phyloP scores from a whole-genome alignment of 2,113 vertebrate genomes.

The Balaenoptera acutorostrata region DNA sequence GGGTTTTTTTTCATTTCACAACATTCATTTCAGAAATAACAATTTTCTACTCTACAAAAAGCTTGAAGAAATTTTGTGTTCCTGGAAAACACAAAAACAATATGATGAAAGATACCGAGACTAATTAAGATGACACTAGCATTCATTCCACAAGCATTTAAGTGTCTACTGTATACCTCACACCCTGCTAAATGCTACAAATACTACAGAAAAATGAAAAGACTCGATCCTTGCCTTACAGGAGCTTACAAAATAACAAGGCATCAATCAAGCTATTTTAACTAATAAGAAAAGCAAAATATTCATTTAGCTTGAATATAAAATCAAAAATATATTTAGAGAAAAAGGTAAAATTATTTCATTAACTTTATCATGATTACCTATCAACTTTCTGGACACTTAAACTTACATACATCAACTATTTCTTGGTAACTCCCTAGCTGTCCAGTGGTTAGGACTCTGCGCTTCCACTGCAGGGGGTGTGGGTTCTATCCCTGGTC shows the following conservation, averaged over 20 bases:
- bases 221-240: not conserved
- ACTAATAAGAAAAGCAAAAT: not conserved
- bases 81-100: not conserved
- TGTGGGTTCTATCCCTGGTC: too few relatives aligned
- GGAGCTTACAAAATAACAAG: not conserved
- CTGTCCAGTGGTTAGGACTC: too few relatives aligned
- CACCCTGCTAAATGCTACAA: not conserved
- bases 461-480: too few relatives aligned
- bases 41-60: not conserved
- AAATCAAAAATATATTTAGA: not conserved
- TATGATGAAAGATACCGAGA: not conserved
- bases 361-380: not conserved
- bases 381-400: not conserved
- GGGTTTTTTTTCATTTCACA: not conserved
- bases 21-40: not conserved
- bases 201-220: not conserved
- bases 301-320: not conserved
- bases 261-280: not conserved
- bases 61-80: not conserved
- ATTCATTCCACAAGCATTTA: not conserved
- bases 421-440: not conserved
- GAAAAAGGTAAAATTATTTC: not conserved
- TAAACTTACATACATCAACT: not conserved
- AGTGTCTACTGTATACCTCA: not conserved
- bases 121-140: not conserved